Percentiles rank a stretch among this genome's conserved stretches.
Evolutionary conservation across 2,888 invertebrate species (phyloP).

Genomic region (Lithophane semibrunnea): DNA sequence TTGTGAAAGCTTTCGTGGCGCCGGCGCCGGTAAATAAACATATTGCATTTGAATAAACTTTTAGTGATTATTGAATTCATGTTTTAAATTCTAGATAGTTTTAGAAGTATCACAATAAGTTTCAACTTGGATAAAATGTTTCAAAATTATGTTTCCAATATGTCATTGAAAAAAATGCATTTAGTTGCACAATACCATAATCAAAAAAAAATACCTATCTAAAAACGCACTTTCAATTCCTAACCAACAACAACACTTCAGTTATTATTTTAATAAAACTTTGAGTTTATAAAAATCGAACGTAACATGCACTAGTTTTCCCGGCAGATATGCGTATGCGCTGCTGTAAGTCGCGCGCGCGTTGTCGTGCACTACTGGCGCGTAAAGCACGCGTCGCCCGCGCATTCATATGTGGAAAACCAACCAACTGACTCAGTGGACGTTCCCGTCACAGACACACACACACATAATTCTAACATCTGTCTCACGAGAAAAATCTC

Average conservation of each 20-base stretch:
- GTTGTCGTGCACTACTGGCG: constrained; percentile 84
- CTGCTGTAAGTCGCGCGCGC: constrained; percentile 79
- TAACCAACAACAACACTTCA: constrained; percentile 22
- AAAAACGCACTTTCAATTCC: constrained; percentile 38
- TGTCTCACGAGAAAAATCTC: constrained; percentile 51
- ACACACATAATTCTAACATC: constrained; percentile 36
- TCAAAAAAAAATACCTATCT: constrained; percentile 1
- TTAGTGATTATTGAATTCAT: neutral
- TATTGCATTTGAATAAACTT: constrained; percentile 29
- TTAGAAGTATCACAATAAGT: neutral
- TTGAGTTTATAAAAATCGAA: constrained; percentile 24
- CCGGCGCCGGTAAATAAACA: constrained; percentile 44
- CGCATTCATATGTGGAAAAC: constrained; percentile 86
- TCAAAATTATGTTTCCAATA: neutral
- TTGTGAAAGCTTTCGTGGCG: constrained; percentile 68
- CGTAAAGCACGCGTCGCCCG: constrained; percentile 78
- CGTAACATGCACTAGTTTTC: constrained; percentile 66
- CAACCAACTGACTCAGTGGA: constrained; percentile 74
- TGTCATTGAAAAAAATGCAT: constrained; percentile 55
- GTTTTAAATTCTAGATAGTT: constrained; percentile 4
- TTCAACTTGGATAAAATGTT: neutral
- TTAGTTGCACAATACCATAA: constrained; percentile 33
- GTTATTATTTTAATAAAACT: constrained; percentile 9
- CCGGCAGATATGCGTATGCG: constrained; percentile 74
- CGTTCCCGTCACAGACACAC: constrained; percentile 70